Base-by-base conservation (phyloP, 2,888 invertebrate genomes). In the Graphium colonna region DNA sequence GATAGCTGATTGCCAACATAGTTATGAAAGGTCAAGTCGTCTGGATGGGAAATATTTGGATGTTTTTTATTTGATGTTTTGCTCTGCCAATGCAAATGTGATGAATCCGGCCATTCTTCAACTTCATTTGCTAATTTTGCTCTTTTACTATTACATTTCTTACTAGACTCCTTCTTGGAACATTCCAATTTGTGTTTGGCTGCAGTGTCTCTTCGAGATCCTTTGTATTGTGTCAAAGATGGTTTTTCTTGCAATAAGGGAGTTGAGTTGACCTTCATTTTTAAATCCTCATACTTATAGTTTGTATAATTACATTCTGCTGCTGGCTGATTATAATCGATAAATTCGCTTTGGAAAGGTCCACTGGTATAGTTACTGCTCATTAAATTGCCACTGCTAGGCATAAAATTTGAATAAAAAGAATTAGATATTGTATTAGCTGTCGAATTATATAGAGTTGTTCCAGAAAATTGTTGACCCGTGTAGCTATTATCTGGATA, bases 371-470 rank as follows among this genome's bases (percentile, higher is more conserved):
- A 89, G 67, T 85, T 88, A 51, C 79, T 68, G 0, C 84, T 58
- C 84, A 89, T 87, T 57, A 88, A 64, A 60, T 87, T 88, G 46
- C 77, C 75, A 58, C 78, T 76, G 49, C 79, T 79, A 3, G 87
- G 81, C 78, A 89, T 88, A 61, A 89, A 85, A 59, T 89, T 89
- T 0, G 85, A 73, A 65, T 88, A 89, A 71, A 89, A 89, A 0
- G 86, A 79, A 71, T 88, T 88, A 0, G 88, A 84, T 63, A 89
- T 81, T 1, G 88, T 87, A 61, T 84, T 88, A 16, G 85, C 84
- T 7, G 88, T 84, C 12, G 83, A 73, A 60, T 87, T 89, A 59
- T 88, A 89, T 48, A 88, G 74, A 9, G 78, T 81, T 36, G 88
- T 86, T 26, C 86, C 86, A 5, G 85, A 79, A 73, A 82, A 82